A percentile compares a stretch with the other conserved stretches of the same genome.
These are phyloP conservation scores for Erythrocercus mccallii DNA, from an alignment of 2,113 vertebrate species.

Conservation along the genomic window DNA sequence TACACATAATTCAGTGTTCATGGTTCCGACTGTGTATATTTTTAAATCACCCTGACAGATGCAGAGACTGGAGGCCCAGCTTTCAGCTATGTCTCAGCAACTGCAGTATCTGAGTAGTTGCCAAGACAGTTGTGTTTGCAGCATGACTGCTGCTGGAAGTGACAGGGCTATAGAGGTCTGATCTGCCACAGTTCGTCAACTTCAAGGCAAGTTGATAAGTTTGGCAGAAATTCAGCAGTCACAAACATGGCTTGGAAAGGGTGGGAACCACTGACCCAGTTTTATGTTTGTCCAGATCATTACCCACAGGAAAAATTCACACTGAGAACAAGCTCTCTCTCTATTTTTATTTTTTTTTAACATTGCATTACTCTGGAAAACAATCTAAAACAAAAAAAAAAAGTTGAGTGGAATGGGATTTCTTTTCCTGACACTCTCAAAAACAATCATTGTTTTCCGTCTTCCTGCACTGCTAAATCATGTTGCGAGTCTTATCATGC, in stretches of 20 bases:
- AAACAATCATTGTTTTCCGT: conserved; percentile 58
- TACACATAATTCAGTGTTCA: background rate
- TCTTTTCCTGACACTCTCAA: conserved; percentile 37
- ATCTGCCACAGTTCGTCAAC: background rate
- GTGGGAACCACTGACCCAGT: conserved; percentile 5
- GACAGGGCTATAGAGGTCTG: background rate
- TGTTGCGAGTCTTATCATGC: background rate
- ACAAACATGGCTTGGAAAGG: background rate
- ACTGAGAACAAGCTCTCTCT: background rate
- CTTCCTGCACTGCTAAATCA: conserved; percentile 46
- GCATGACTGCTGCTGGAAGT: background rate
- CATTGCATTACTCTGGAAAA: background rate
- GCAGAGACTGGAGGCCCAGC: background rate
- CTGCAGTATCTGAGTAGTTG: background rate
- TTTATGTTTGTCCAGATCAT: conserved; percentile 14
- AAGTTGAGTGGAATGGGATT: background rate
- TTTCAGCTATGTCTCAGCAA: background rate
- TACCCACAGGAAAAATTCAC: conserved; percentile 18
- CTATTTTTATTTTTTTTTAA: background rate
- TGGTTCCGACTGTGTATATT: background rate
- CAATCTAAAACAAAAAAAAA: background rate
- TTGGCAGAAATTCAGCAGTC: background rate
- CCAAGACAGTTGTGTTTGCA: background rate
- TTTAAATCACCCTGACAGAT: background rate
- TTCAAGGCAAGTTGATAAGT: background rate